phyloP scores from a whole-genome alignment of 2,797 vertebrate genomes.

The Myripristis jacobus region DNA sequence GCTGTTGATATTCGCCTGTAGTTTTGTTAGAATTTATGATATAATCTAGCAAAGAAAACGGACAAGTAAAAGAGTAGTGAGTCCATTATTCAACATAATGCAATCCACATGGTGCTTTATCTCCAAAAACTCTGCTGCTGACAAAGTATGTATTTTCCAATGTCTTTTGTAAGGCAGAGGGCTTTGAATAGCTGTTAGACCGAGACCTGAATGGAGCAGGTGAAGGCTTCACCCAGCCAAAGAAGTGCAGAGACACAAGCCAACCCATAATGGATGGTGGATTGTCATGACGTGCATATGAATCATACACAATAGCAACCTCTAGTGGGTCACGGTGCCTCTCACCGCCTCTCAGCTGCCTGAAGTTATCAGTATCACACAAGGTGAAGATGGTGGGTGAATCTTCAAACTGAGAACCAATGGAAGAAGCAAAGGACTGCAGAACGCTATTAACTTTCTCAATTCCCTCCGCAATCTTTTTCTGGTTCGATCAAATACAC shows the following conservation, averaged over 20 bases:
- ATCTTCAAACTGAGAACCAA: constrained; percentile 3
- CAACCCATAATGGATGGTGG: constrained; percentile 17
- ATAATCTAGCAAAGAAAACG: constrained; percentile 4
- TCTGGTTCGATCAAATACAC: background rate
- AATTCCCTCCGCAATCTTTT: no score
- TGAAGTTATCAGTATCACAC: constrained; percentile 5
- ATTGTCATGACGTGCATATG: constrained; percentile 1
- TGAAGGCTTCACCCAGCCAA: constrained; percentile 11
- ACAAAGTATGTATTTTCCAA: background rate
- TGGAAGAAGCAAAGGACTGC: no score
- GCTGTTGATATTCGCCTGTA: background rate
- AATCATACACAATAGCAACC: constrained; percentile 52
- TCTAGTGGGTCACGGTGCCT: constrained; percentile 48
- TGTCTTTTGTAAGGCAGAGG: background rate
- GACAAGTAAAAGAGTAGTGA: background rate
- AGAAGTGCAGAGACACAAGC: constrained; percentile 17
- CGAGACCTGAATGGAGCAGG: background rate
- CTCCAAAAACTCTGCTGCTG: background rate
- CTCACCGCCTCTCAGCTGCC: background rate
- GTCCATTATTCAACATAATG: constrained; percentile 8
- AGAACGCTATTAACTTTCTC: no score
- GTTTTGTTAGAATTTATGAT: background rate
- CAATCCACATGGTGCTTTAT: background rate
- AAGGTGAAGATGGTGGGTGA: background rate
- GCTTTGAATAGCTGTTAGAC: background rate